These are phyloP conservation scores for Montipora efflorescens DNA, from an alignment of 64 coral and sea anemone species.

Conservation along the genomic window DNA sequence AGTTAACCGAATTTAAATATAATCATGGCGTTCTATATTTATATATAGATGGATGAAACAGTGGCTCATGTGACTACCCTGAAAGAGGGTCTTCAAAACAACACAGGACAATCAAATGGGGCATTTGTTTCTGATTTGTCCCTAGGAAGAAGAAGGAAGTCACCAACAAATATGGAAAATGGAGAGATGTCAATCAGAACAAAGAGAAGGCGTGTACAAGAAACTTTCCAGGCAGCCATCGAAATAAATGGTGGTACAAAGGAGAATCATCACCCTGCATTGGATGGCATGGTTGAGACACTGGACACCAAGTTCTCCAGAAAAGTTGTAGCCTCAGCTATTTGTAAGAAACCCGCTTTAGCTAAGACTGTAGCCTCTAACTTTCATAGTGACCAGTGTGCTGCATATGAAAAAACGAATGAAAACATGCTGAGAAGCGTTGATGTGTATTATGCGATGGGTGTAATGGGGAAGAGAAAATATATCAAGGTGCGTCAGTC, in stretches of 20 bases:
- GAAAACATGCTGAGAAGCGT: constrained; percentile 64
- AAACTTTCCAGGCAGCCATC: constrained; percentile 47
- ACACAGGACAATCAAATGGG: constrained; percentile 1
- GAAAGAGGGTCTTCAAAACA: neutral
- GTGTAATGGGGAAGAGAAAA: constrained; percentile 74
- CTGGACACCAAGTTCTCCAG: constrained; percentile 22
- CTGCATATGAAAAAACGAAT: constrained; percentile 41
- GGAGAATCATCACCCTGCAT: neutral
- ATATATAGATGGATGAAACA: constrained; percentile 13
- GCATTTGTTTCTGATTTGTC: constrained; percentile 14
- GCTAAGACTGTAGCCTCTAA: constrained; percentile 12
- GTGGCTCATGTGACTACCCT: constrained; percentile 14
- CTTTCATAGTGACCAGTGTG: constrained; percentile 4
- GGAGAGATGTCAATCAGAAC: constrained; percentile 24
- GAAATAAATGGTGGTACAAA: constrained; percentile 42
- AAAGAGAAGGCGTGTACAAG: constrained; percentile 33
- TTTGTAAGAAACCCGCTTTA: constrained; percentile 3
- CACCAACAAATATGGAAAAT: constrained; percentile 37
- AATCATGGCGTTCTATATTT: neutral
- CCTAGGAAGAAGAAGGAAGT: neutral
- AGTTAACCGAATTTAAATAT: neutral
- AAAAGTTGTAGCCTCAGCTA: constrained; percentile 18
- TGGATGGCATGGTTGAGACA: constrained; percentile 25
- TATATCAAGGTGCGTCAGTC: constrained; percentile 39
- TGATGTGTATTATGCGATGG: constrained; percentile 66